Percentiles rank a stretch among this genome's conserved stretches.
These are phyloP conservation scores for Limenitis camilla DNA, from an alignment of 2,888 invertebrate genomes.

Conservation along the genomic window DNA sequence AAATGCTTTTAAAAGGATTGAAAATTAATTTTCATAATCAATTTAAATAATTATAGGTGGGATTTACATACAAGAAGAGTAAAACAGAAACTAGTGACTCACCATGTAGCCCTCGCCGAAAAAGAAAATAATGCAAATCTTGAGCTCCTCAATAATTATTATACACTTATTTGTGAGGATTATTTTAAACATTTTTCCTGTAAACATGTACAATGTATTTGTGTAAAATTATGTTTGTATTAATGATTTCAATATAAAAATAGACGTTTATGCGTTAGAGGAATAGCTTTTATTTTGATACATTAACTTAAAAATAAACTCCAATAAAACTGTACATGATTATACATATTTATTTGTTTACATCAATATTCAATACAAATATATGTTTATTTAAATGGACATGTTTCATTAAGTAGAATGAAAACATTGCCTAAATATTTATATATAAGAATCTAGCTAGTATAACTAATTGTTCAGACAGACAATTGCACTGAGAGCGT, in stretches of 20 bases:
- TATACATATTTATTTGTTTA: slow-evolving; percentile 55
- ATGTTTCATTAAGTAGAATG: slow-evolving; percentile 52
- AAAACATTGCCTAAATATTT: slow-evolving; percentile 47
- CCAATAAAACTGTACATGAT: slow-evolving; percentile 70
- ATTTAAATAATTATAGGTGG: no score
- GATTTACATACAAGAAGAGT: no score
- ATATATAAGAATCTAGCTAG: slow-evolving; percentile 44
- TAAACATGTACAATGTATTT: not conserved
- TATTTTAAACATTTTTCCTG: not conserved
- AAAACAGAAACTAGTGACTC: no score
- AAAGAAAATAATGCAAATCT: no score
- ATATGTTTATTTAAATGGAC: slow-evolving; percentile 62
- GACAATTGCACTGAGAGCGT: slow-evolving; percentile 66
- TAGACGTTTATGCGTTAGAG: slow-evolving; percentile 12
- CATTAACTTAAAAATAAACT: slow-evolving; percentile 28
- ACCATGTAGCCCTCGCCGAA: no score
- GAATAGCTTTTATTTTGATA: slow-evolving; percentile 19
- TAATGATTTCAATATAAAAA: slow-evolving; percentile 4
- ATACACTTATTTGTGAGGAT: no score
- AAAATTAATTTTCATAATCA: no score
- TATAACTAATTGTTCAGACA: slow-evolving; percentile 59
- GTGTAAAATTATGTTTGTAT: not conserved
- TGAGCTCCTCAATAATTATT: no score
- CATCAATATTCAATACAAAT: slow-evolving; percentile 56
- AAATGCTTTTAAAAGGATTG: no score